Conservation (phyloP, 2,113 vertebrate species). For the Columba janthina region DNA sequence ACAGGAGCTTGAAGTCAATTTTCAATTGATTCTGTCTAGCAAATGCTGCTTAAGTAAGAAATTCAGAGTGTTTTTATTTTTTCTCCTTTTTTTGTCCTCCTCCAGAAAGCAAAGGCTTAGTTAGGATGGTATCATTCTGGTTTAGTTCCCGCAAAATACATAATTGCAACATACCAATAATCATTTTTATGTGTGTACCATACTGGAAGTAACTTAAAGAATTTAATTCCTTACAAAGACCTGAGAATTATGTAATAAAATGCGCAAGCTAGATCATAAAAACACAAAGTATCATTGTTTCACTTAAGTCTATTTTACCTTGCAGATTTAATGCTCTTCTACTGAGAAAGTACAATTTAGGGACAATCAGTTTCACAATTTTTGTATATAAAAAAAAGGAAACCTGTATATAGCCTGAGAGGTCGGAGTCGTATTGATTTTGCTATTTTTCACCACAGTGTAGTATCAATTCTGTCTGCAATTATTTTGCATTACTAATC, state of each 20-base stretch:
- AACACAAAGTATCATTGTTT: background rate
- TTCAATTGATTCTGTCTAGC: constrained; percentile 77
- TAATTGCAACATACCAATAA: background rate
- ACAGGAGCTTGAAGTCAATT: constrained; percentile 74
- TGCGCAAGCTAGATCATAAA: background rate
- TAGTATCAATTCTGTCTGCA: constrained; percentile 34
- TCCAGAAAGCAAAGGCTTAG: constrained; percentile 1
- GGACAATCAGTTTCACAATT: background rate
- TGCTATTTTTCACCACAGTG: background rate
- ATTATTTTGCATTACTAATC: constrained; percentile 69
- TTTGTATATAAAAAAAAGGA: background rate
- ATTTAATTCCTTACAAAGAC: background rate
- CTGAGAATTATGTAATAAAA: background rate
- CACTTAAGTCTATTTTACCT: background rate
- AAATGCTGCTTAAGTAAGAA: constrained; percentile 59
- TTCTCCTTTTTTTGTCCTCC: background rate
- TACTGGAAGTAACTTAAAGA: background rate
- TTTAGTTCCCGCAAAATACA: background rate
- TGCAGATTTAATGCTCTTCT: background rate
- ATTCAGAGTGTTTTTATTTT: background rate
- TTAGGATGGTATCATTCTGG: background rate
- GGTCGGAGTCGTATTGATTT: constrained; percentile 3
- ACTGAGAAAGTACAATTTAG: background rate
- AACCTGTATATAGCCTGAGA: background rate
- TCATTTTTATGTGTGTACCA: background rate